These are phyloP conservation scores for Oligia latruncula DNA, from an alignment of 2,888 invertebrate species.

Conservation along the genomic window DNA sequence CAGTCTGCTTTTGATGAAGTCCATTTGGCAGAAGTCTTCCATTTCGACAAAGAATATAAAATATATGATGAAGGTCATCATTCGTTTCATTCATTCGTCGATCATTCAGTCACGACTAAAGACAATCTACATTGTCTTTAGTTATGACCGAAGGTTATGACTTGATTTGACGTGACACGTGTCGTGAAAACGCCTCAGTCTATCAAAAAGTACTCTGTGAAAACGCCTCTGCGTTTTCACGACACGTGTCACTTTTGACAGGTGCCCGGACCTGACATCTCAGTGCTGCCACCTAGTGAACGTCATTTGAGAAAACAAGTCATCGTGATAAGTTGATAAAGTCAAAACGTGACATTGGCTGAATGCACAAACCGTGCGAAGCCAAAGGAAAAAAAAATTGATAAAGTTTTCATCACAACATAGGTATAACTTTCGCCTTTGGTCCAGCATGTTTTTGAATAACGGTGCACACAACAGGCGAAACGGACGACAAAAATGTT, in stretches of 20 bases:
- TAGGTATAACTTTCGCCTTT: neutral
- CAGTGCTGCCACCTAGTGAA: too few relatives aligned
- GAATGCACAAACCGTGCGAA: too few relatives aligned
- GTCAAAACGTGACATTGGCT: neutral
- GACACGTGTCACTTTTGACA: too few relatives aligned
- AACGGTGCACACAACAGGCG: neutral
- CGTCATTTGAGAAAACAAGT: too few relatives aligned
- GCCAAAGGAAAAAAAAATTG: neutral
- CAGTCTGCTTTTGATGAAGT: neutral
- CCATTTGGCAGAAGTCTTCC: neutral
- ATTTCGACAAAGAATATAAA: neutral
- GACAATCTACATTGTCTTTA: neutral
- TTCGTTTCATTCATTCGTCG: neutral
- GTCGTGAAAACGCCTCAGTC: too few relatives aligned
- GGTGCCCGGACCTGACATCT: too few relatives aligned
- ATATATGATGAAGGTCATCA: neutral
- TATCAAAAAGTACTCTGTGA: too few relatives aligned
- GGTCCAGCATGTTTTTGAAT: neutral
- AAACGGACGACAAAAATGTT: neutral
- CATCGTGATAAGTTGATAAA: conserved; percentile 2
- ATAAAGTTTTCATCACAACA: conserved; percentile 4
- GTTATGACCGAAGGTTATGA: too few relatives aligned
- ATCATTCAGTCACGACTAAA: neutral
- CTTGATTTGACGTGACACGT: too few relatives aligned
- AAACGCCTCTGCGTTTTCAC: too few relatives aligned